phyloP scores from a whole-genome alignment of 2,113 vertebrate species.

The Cariama cristata region DNA sequence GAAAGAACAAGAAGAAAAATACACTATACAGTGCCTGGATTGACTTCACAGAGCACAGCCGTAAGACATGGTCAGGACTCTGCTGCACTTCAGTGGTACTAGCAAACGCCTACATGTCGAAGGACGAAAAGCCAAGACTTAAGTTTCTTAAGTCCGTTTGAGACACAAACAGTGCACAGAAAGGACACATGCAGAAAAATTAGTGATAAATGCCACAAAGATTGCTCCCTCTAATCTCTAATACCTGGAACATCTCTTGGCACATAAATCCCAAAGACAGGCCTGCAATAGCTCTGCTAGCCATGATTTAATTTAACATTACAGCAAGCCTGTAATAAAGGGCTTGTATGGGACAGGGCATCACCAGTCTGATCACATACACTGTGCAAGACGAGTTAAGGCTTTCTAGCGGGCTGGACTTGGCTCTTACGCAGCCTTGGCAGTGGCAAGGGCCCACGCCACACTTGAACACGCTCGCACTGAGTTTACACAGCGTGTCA shows the following conservation, averaged over 20 bases:
- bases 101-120: neutral
- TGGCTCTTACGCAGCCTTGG: neutral
- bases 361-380: neutral
- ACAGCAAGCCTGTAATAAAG: neutral
- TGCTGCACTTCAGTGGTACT: neutral
- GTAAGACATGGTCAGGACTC: neutral
- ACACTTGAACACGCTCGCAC: neutral
- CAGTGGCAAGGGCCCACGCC: neutral
- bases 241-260: neutral
- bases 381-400: neutral
- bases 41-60: neutral
- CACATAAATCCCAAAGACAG: neutral
- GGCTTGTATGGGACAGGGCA: neutral
- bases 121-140: slow-evolving; percentile 41
- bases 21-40: neutral
- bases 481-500: neutral
- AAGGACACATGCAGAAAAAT: slow-evolving; percentile 54
- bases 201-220: slow-evolving; percentile 6
- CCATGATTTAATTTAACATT: neutral
- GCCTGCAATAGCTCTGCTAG: neutral
- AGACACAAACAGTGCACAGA: slow-evolving; percentile 34
- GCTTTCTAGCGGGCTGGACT: neutral
- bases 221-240: neutral
- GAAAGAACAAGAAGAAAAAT: neutral
- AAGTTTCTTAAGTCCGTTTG: neutral